These are phyloP conservation scores for Platyscelio sp. DNA, from an alignment of 2,888 invertebrate species.

Conservation along the genomic window DNA sequence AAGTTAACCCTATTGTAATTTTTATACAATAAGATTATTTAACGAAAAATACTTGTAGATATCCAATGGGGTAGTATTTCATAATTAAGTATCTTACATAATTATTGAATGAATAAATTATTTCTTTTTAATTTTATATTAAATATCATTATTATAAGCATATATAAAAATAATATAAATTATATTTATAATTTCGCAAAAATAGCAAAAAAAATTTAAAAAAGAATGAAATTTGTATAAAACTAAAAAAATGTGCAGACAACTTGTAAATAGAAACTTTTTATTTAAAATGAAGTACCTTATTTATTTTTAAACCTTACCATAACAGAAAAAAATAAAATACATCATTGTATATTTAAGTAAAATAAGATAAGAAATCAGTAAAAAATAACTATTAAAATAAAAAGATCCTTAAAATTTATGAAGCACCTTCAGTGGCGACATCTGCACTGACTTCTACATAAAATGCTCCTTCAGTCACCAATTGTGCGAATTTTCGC, in stretches of 20 bases:
- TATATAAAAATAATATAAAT: slow-evolving; percentile 22
- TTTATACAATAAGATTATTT: not conserved
- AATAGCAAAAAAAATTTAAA: slow-evolving; percentile 18
- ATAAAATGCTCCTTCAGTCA: slow-evolving; percentile 93
- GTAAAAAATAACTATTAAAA: not conserved
- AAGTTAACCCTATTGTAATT: too few relatives aligned
- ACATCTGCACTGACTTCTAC: slow-evolving; percentile 90
- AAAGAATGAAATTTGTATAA: slow-evolving; percentile 31
- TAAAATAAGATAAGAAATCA: not conserved
- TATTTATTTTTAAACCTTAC: slow-evolving; percentile 45
- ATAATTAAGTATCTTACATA: slow-evolving; percentile 49
- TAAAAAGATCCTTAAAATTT: slow-evolving; percentile 42
- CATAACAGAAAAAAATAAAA: too few relatives aligned
- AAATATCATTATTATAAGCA: too few relatives aligned
- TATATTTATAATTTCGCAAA: not conserved
- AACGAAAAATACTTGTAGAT: not conserved
- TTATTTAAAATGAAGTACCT: slow-evolving; percentile 48
- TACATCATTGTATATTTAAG: not conserved
- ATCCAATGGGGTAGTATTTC: slow-evolving; percentile 15
- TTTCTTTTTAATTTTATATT: slow-evolving; percentile 51
- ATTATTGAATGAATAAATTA: slow-evolving; percentile 47
- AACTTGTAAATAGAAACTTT: slow-evolving; percentile 61
- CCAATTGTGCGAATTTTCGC: slow-evolving; percentile 89
- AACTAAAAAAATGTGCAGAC: too few relatives aligned
- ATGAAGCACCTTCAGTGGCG: slow-evolving; percentile 89